A percentile compares a stretch with the other conserved stretches of the same genome.
Conservation (phyloP, 2,113 vertebrate species). For the Pitta sordida region DNA sequence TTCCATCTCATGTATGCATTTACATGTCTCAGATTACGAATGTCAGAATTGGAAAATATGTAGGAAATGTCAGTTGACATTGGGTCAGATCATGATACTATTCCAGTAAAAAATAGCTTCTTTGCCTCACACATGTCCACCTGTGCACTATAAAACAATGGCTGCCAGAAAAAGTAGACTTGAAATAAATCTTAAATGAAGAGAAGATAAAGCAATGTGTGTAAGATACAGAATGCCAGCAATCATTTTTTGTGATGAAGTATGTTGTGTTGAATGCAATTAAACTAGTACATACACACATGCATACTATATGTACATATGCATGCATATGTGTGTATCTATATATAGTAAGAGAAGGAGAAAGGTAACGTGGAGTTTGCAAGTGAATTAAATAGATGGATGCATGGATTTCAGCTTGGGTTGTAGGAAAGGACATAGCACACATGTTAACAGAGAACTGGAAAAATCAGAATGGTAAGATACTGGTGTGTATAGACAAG, state of each 20-base stretch:
- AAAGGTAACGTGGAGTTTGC: neutral
- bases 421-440: neutral
- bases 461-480: neutral
- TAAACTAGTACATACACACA: neutral
- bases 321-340: neutral
- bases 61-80: neutral
- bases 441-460: neutral
- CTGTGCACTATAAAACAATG: neutral
- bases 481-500: neutral
- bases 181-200: neutral
- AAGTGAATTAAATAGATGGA: neutral
- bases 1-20: neutral
- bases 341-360: neutral
- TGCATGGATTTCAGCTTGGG: neutral
- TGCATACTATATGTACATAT: neutral
- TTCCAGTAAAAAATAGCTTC: neutral
- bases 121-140: neutral
- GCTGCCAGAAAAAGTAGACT: neutral
- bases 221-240: neutral
- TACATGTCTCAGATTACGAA: neutral
- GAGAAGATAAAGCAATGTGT: neutral
- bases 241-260: neutral
- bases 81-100: neutral
- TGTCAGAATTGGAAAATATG: neutral
- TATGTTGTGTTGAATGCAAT: neutral